phyloP scores from a whole-genome alignment of 2,888 invertebrate genomes.

The Campoletis raptor region DNA sequence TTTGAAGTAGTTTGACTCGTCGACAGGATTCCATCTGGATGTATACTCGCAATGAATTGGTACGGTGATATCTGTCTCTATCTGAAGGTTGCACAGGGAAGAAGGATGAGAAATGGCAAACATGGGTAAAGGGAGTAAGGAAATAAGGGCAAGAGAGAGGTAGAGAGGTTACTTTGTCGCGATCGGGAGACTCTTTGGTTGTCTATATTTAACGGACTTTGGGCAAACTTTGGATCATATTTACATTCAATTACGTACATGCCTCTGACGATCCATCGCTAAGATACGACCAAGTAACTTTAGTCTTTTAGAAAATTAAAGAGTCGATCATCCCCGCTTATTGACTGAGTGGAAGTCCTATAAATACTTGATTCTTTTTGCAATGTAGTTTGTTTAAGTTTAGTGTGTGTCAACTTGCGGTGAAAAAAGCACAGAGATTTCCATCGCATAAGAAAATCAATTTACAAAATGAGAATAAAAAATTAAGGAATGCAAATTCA shows the following conservation, averaged over 20 bases:
- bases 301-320: slow-evolving; percentile 61
- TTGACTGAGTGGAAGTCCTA: slow-evolving; percentile 35
- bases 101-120: slow-evolving; percentile 61
- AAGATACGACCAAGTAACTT: slow-evolving; percentile 47
- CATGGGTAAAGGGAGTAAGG: slow-evolving; percentile 26
- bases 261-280: slow-evolving; percentile 46
- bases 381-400: neutral
- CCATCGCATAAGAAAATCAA: neutral
- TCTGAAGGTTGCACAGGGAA: slow-evolving; percentile 14
- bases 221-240: slow-evolving; percentile 78
- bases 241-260: slow-evolving; percentile 78
- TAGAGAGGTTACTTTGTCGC: slow-evolving; percentile 38
- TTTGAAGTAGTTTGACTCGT: slow-evolving; percentile 48
- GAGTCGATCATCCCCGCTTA: slow-evolving; percentile 59
- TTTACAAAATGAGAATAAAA: neutral
- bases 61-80: slow-evolving; percentile 18
- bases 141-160: neutral
- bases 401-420: neutral
- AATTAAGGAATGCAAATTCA: slow-evolving; percentile 17
- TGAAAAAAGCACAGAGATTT: neutral
- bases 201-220: slow-evolving; percentile 78
- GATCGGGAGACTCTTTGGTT: slow-evolving; percentile 68
- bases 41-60: slow-evolving; percentile 40
- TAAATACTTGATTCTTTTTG: slow-evolving; percentile 47
- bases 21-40: slow-evolving; percentile 51